Evolutionary conservation across 2,888 invertebrate species (phyloP), one percentile per base, ranked within the genome.

Genomic region (Boloria euphrosyne): DNA sequence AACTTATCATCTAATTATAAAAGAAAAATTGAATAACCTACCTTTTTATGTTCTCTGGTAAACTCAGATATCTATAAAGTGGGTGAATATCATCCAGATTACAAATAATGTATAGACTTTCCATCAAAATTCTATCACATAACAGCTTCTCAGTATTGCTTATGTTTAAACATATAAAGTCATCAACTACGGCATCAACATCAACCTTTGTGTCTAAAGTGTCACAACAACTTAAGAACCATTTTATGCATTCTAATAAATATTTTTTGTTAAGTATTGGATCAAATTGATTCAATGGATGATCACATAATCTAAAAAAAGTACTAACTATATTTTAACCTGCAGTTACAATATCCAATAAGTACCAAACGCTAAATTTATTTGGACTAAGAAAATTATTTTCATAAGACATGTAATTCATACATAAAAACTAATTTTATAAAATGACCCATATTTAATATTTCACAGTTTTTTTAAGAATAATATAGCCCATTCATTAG

Each of bases 161-260:
- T 22, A 76, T 54, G 10, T 76, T 72, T 14, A 76, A 63, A 53
- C 16, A 22, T 6, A 61, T 62, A 16, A 74, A 51, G 18, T 52
- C 54, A 6, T 66, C 65, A 4, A 68, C 13, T 4, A 68, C 55
- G 13, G 46, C 47, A 6, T 66, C 50, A 13, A 65, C 55, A 31
- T 70, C 66, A 18, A 59, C 18, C 7, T 27, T n/a, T 22, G 6
- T 22, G 51, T 79, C 72, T 2, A 84, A 54, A n/a, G 55, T 80
- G 77, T 95, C 94, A 77, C 94, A 95, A 50, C 94, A 87, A 59
- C 85, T 85, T 0, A 96, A 83, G 64, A 95, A 89, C 77, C 93
- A 93, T 78, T 95, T 95, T 5, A 96, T 83, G 78, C 96, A 96
- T 84, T 97, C 96, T 68, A 94, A 86, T 59, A 96, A 83, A 79